phyloP scores from a whole-genome alignment of 2,888 invertebrate species.

The Yponomeuta malinellus region DNA sequence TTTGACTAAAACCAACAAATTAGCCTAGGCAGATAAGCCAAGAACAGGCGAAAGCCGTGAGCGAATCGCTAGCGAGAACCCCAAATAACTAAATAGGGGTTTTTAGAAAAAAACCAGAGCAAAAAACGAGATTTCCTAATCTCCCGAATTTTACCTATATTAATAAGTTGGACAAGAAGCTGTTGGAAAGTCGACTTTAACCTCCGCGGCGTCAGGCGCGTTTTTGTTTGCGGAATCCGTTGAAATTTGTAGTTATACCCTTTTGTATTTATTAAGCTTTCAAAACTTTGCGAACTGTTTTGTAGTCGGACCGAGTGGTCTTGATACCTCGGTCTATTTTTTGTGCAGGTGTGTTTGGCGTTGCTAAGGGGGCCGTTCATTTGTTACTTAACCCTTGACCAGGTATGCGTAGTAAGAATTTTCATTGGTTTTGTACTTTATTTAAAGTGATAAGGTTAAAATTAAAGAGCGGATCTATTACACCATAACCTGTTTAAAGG shows the following conservation, averaged over 20 bases:
- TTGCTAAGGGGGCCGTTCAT: neutral
- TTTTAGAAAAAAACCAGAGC: constrained; percentile 33
- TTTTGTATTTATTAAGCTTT: constrained; percentile 39
- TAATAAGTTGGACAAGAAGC: constrained; percentile 56
- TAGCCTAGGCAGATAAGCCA: neutral
- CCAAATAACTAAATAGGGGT: constrained; percentile 14
- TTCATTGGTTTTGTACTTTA: no score
- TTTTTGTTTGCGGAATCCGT: neutral
- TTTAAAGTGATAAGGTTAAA: no score
- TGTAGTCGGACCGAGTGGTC: constrained; percentile 28
- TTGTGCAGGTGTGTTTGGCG: constrained; percentile 9
- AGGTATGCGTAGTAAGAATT: no score
- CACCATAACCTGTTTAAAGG: no score
- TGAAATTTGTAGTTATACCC: constrained; percentile 34
- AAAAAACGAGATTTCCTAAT: constrained; percentile 62
- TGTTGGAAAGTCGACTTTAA: constrained; percentile 4
- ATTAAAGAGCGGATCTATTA: no score
- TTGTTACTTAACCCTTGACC: no score
- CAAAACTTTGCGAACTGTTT: constrained; percentile 62
- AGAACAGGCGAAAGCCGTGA: neutral
- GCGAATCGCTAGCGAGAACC: neutral
- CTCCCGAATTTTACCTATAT: constrained; percentile 61
- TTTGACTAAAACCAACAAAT: neutral
- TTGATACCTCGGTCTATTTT: constrained; percentile 46
- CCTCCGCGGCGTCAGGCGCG: neutral